Conservation (phyloP, 2,888 invertebrate genomes). For the Axea sp. region DNA sequence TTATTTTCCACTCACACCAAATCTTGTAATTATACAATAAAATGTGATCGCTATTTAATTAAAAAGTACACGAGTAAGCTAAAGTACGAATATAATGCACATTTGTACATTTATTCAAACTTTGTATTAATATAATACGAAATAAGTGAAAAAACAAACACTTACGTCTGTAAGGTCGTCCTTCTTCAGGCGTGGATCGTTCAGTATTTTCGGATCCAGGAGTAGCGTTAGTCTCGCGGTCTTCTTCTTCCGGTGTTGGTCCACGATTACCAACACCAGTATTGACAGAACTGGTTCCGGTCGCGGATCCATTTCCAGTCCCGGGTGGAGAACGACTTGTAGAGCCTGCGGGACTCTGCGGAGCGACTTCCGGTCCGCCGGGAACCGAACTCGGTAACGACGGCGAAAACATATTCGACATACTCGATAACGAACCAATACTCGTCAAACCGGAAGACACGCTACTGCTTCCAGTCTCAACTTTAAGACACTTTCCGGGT, state of each 20-base stretch:
- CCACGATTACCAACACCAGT: constrained; percentile 70
- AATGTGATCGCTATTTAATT: no score
- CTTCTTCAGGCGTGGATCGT: constrained; percentile 80
- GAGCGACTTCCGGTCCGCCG: constrained; percentile 72
- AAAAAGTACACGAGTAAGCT: no score
- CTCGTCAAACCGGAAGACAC: constrained; percentile 75
- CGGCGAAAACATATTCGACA: constrained; percentile 78
- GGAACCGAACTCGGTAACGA: constrained; percentile 72
- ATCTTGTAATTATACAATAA: no score
- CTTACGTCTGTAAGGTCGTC: constrained; percentile 79
- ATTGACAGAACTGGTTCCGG: constrained; percentile 64
- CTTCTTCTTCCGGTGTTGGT: constrained; percentile 76
- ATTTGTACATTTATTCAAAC: no score
- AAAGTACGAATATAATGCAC: no score
- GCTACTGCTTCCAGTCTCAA: constrained; percentile 73
- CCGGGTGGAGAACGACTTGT: constrained; percentile 76
- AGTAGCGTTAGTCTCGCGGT: constrained; percentile 79
- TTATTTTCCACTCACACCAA: no score
- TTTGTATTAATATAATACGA: no score
- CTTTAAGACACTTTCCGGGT: constrained; percentile 82
- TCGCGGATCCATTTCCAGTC: constrained; percentile 42
- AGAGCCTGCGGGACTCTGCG: constrained; percentile 77
- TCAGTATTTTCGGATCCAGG: constrained; percentile 80
- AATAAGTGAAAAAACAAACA: no score
- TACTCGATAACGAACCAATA: constrained; percentile 75